Evolutionary conservation across 2,113 vertebrate genomes (phyloP).

Genomic region (Tragulus kanchil): DNA sequence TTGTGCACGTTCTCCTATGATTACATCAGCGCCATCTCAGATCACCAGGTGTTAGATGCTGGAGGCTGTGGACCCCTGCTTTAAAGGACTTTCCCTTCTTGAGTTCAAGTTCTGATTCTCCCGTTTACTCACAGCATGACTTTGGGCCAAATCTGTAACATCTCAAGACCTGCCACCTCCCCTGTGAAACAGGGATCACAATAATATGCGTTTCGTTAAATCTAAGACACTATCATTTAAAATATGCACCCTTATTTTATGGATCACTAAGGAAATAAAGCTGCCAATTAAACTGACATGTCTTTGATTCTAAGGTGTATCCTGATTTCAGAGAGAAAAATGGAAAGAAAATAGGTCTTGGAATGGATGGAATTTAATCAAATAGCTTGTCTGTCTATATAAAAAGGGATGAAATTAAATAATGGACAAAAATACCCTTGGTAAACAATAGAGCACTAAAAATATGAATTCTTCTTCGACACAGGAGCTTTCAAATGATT

Average conservation of each 20-base stretch:
- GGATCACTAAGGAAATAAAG: neutral
- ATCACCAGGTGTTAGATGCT: neutral
- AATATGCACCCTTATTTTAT: neutral
- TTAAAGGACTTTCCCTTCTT: neutral
- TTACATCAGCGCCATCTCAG: neutral
- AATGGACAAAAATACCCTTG: neutral
- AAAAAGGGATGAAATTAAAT: neutral
- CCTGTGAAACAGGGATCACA: neutral
- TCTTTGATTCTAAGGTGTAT: neutral
- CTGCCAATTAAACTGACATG: neutral
- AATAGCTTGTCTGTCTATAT: neutral
- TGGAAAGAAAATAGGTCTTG: neutral
- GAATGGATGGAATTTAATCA: neutral
- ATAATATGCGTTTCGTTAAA: neutral
- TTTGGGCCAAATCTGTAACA: neutral
- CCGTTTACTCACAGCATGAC: neutral
- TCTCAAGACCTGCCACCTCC: neutral
- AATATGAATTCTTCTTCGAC: conserved; percentile 12
- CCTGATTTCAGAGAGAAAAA: conserved; percentile 1
- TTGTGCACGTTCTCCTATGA: neutral
- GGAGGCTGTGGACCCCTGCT: neutral
- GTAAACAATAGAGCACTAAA: neutral
- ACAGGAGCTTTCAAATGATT: neutral
- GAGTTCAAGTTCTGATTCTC: neutral
- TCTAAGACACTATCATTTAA: neutral